Evolutionary conservation across 2,113 vertebrate species (phyloP), one percentile per base, ranked within the genome.

Genomic region (Esox niger): DNA sequence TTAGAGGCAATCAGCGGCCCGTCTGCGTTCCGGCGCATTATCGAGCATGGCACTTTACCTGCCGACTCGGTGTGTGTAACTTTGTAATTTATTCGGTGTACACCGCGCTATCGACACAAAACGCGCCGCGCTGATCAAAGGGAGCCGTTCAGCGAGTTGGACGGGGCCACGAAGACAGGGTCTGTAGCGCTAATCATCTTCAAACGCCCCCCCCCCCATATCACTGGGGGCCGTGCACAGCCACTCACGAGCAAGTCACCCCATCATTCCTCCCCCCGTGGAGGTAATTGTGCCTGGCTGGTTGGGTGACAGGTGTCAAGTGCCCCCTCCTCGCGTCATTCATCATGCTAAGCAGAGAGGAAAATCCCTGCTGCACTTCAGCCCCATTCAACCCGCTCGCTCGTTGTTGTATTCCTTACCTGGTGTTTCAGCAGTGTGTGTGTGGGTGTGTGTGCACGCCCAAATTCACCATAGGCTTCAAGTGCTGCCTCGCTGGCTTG

Each of bases 141-240:
- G 69, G 1, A 76, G 70, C 69, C 73, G 67, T 88, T 90, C 88
- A 91, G 84, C 75, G 79, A 88, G 78, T 82, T 82, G 88, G 88
- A 88, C 90, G 86, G 88, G 85, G 88, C 90, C 88, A 88, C 73
- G 85, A 91, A 90, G 88, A 89, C 88, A 79, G 84, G 88, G 78
- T 86, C 89, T 91, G 90, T 91, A 90, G 87, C 84, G 84, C 85
- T 92, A 91, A 91, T 87, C 85, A 90, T 90, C 88, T 91, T 92
- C 91, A 91, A 92, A 91, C 86, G 74, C 82, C 15, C 17, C 85
- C n/a, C n/a, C 25, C 60, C 78, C 82, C 79, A 81, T 88, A 90
- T 89, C 86, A 86, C 88, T 84, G 74, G 85, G 88, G 90, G 87
- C 87, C 76, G 79, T 73, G 87, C 64, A 33, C 15, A 43, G 79